These are phyloP conservation scores for Salarias fasciatus DNA, from an alignment of 2,797 vertebrate species.

Conservation along the genomic window DNA sequence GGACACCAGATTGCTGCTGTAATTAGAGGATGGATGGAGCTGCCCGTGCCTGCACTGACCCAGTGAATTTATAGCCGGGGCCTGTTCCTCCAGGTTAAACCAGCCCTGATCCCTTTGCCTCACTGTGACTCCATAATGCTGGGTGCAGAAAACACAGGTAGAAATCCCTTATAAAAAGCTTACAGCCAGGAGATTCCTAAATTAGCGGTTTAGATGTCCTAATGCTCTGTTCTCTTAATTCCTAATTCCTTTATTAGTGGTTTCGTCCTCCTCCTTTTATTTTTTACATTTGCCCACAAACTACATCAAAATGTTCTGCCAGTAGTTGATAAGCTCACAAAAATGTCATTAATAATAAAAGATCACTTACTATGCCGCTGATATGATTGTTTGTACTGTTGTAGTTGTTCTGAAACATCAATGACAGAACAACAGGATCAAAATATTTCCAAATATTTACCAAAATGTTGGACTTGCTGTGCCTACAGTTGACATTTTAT, in stretches of 20 bases:
- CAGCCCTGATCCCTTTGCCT: constrained; percentile 87
- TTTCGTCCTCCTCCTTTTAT: constrained; percentile 10
- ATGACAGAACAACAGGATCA: too few species aligned
- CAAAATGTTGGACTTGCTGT: too few species aligned
- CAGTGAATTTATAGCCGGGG: constrained; percentile 62
- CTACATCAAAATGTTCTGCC: too few species aligned
- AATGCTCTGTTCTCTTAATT: constrained; percentile 70
- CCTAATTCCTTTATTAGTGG: constrained; percentile 58
- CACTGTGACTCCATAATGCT: constrained; percentile 87
- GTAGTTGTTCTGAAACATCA: too few species aligned
- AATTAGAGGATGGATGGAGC: constrained; percentile 57
- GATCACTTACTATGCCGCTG: too few species aligned
- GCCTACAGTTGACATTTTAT: too few species aligned
- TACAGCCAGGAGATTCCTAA: constrained; percentile 87
- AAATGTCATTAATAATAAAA: too few species aligned
- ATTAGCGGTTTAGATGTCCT: constrained; percentile 83
- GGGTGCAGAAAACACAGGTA: constrained; percentile 81
- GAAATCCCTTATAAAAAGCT: constrained; percentile 89
- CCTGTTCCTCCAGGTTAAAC: constrained; percentile 83
- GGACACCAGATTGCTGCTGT: constrained; percentile 57
- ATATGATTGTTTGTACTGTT: too few species aligned
- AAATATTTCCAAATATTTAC: too few species aligned
- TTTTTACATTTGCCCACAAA: too few species aligned
- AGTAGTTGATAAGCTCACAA: too few species aligned
- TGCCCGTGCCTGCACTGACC: constrained; percentile 22